Conservation (phyloP, 2,797 vertebrate genomes). For the Megaceryle alcyon region DNA sequence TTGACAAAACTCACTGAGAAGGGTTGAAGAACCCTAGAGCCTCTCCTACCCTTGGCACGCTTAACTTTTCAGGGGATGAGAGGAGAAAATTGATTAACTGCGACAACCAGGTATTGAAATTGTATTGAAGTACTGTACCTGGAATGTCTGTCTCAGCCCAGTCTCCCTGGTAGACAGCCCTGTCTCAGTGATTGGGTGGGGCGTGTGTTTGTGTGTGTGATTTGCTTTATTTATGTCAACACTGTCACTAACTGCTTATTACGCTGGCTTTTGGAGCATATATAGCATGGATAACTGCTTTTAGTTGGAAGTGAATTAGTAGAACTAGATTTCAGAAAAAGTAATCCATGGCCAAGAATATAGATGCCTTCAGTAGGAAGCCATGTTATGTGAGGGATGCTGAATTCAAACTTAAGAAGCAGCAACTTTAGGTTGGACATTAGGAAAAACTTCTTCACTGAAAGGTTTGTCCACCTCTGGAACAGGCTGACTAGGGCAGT, state of each 20-base stretch:
- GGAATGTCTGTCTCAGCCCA: neutral
- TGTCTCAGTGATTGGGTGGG: neutral
- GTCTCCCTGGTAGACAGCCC: neutral
- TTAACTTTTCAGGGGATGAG: neutral
- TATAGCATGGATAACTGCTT: neutral
- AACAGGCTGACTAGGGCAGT: neutral
- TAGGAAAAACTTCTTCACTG: neutral
- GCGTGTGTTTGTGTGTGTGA: too few relatives aligned
- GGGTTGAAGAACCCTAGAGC: fast-evolving
- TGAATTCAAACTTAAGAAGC: neutral
- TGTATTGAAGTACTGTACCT: neutral
- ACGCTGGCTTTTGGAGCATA: neutral
- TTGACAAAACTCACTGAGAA: neutral
- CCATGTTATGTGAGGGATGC: neutral
- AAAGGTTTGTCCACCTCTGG: neutral
- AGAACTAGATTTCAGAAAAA: neutral
- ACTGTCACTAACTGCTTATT: neutral
- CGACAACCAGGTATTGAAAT: neutral
- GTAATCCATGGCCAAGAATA: neutral
- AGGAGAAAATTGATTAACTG: neutral
- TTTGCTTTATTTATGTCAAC: neutral
- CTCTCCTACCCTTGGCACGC: neutral
- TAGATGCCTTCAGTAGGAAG: neutral
- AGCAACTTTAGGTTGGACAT: neutral
- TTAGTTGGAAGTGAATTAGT: neutral